Conservation (phyloP, 64 coral and sea anemone species). For the Porites australiensis region DNA sequence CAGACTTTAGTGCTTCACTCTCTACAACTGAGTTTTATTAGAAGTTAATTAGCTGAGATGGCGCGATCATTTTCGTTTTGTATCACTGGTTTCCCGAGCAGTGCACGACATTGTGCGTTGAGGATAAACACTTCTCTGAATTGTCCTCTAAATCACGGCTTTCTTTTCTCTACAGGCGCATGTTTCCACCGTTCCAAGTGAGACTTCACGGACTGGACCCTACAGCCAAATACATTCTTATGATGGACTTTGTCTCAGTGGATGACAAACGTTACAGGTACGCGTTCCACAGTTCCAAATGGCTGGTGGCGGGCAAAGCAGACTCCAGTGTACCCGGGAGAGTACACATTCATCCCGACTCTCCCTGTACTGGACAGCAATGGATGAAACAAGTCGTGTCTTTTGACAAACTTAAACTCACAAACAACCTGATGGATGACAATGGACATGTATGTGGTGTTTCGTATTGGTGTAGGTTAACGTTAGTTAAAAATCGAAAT, state of each 20-base stretch:
- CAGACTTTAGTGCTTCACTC: too few species aligned
- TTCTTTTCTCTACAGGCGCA: constrained; percentile 65
- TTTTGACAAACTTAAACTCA: constrained; percentile 90
- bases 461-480: too few species aligned
- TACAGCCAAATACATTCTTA: constrained; percentile 89
- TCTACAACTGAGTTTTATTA: too few species aligned
- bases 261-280: constrained; percentile 97
- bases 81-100: too few species aligned
- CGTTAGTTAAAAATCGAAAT: too few species aligned
- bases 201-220: constrained; percentile 85
- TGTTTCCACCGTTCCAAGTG: constrained; percentile 95
- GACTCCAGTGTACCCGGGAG: constrained; percentile 90
- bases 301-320: constrained; percentile 96
- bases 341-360: constrained; percentile 96
- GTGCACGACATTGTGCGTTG: too few species aligned
- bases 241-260: constrained; percentile 98
- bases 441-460: constrained; percentile 60
- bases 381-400: constrained; percentile 95
- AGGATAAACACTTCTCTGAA: too few species aligned
- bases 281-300: constrained; percentile 97
- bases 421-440: constrained; percentile 96
- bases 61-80: too few species aligned
- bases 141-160: background rate
- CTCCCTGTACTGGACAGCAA: constrained; percentile 94
- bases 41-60: too few species aligned